These are phyloP conservation scores for Cyclargus thomasi DNA, from an alignment of 1,140 invertebrate species.

Conservation along the genomic window DNA sequence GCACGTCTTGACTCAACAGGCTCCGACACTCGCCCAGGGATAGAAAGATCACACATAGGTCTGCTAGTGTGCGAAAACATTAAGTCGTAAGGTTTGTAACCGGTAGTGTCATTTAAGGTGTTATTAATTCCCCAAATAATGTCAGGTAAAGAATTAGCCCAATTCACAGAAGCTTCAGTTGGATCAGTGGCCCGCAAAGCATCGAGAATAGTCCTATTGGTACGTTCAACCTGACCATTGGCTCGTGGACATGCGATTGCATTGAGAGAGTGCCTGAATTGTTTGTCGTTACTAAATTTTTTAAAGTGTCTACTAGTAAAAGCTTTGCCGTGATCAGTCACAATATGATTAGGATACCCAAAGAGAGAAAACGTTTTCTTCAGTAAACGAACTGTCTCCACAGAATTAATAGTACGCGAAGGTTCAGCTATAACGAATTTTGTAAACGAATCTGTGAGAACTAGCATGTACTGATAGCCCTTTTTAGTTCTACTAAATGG, in stretches of 20 bases:
- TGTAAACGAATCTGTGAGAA: neutral
- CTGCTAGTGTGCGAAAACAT: slow-evolving; percentile 33
- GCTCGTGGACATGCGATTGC: slow-evolving; percentile 41
- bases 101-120: slow-evolving; percentile 29
- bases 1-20: slow-evolving; percentile 5
- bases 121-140: slow-evolving; percentile 39
- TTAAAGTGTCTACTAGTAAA: slow-evolving; percentile 43
- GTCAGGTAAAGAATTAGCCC: slow-evolving; percentile 26
- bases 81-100: slow-evolving; percentile 31
- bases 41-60: slow-evolving; percentile 25
- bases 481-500: too few species aligned
- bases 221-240: slow-evolving; percentile 29
- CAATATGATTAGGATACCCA: slow-evolving; percentile 35
- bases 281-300: slow-evolving; percentile 30
- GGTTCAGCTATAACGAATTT: neutral
- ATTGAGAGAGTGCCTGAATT: slow-evolving; percentile 35
- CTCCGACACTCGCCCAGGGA: neutral
- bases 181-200: neutral
- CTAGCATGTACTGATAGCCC: too few species aligned
- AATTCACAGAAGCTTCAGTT: neutral
- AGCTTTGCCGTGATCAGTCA: slow-evolving; percentile 36
- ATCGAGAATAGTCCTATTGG: neutral
- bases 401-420: neutral
- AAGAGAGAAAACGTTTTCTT: slow-evolving; percentile 27
- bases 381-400: neutral